Base-by-base conservation (phyloP, 2,113 vertebrate species). In the Ochotona princeps region DNA sequence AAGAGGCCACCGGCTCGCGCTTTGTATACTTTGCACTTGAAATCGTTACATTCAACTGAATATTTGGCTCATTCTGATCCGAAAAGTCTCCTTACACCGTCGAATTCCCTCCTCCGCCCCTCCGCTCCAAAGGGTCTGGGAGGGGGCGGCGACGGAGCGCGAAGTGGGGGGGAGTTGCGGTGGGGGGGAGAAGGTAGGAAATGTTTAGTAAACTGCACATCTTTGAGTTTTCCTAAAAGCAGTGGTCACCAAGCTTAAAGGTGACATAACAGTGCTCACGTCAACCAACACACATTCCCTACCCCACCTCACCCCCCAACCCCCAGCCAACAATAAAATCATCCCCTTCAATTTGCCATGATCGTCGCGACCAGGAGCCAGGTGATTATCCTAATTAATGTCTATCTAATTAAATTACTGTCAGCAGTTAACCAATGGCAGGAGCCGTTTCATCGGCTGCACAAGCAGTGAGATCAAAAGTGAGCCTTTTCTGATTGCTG, bases 371-470 rank as follows among this genome's bases (percentile, higher is more conserved):
- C 98, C 97, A 98, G 98, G 98, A 98, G 98, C 98, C 98, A 98
- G 98, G 99, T 99, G 98, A 99, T 99, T 99, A 99, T 99, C 98
- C 99, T 99, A 99, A 99, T 99, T 99, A 99, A 99, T 99, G 99
- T 98, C 98, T 98, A 99, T 99, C 99, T 99, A 99, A 99, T 99
- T 99, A 99, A 99, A 99, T 99, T 99, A 99, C 98, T 98, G 98
- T 99, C 99, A 98, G 96, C 98, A 97, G 98, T 97, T 98, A 99
- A 99, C 99, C 99, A 99, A 99, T 99, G 98, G 98, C 98, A 98
- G 97, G 96, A 98, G 98, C 98, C 97, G 99, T 99, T 99, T 99
- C 99, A 99, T 99, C 99, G 99, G 98, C 98, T 98, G 98, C 98
- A 98, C 98, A 98, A 98, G 98, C 97, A 98, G 98, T 98, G 97